Evolutionary conservation across 2,888 invertebrate species (phyloP).

Genomic region (Lepas anatifera): DNA sequence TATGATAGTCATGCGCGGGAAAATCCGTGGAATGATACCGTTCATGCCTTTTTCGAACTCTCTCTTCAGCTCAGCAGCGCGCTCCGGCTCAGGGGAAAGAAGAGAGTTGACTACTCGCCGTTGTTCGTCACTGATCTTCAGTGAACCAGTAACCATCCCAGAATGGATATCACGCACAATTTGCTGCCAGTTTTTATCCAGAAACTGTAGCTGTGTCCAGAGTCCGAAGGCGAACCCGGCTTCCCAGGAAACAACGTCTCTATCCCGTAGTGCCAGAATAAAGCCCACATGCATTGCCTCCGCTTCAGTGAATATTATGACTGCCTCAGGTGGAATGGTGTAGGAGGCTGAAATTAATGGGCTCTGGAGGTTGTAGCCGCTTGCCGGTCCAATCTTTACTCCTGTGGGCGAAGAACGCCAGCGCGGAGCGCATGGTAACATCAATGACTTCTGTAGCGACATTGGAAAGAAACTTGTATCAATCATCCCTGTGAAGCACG

Average conservation of each 20-base stretch:
- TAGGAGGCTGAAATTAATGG: background rate
- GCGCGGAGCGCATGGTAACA: background rate
- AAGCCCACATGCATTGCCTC: background rate
- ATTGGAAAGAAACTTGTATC: background rate
- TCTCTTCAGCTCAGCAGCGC: background rate
- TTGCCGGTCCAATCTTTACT: background rate
- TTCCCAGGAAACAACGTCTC: background rate
- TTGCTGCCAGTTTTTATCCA: background rate
- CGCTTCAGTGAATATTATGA: background rate
- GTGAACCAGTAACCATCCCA: background rate
- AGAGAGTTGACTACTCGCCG: background rate
- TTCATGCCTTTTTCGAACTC: background rate
- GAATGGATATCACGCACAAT: background rate
- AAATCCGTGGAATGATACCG: background rate
- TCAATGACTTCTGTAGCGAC: background rate
- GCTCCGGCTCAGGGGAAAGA: background rate
- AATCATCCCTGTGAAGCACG: background rate
- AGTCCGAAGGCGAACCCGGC: background rate
- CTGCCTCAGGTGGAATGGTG: background rate
- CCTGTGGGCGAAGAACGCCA: background rate
- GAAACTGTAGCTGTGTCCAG: background rate
- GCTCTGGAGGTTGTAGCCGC: background rate
- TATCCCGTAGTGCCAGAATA: background rate
- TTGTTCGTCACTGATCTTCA: background rate
- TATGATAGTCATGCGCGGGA: background rate